phyloP scores from a whole-genome alignment of 2,113 vertebrate species.

The Pedetes capensis region DNA sequence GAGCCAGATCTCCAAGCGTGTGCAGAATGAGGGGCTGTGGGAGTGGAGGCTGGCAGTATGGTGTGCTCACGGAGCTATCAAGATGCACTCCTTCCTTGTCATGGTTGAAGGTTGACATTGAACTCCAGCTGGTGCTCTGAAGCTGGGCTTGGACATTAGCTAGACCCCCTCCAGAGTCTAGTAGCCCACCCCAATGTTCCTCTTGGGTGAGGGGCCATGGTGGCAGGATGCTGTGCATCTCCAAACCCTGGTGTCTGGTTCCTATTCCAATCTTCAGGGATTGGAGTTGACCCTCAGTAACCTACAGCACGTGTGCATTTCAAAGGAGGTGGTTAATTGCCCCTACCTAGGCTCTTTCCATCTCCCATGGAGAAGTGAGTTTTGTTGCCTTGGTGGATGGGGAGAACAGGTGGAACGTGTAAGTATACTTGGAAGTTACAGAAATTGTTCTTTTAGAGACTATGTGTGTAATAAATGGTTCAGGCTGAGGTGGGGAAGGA shows the following conservation, averaged over 20 bases:
- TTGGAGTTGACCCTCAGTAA: conserved; percentile 21
- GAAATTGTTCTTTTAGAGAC: conserved; percentile 4
- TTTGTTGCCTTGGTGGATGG: conserved; percentile 32
- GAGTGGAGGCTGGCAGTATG: not conserved
- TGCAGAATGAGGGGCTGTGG: too few species aligned
- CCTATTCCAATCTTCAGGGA: conserved; percentile 4
- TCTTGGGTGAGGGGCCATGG: not conserved
- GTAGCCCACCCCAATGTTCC: not conserved
- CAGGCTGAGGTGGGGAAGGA: not conserved
- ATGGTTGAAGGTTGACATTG: not conserved
- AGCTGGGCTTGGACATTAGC: not conserved
- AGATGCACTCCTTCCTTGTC: not conserved
- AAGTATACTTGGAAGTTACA: not conserved
- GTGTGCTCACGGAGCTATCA: not conserved
- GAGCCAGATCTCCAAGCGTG: not conserved
- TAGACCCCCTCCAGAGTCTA: not conserved
- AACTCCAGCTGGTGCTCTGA: not conserved
- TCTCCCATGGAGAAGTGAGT: conserved; percentile 34
- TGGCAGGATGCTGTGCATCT: not conserved
- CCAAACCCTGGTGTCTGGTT: conserved; percentile 54
- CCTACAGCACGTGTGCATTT: conserved; percentile 26
- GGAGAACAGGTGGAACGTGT: not conserved
- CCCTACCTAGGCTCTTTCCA: not conserved
- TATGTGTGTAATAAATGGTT: not conserved
- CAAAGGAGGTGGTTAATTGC: conserved; percentile 61